A percentile compares a stretch with the other conserved stretches of the same genome.
Evolutionary conservation across 2,888 invertebrate species (phyloP).

Genomic region (Platycheirus rosarum): DNA sequence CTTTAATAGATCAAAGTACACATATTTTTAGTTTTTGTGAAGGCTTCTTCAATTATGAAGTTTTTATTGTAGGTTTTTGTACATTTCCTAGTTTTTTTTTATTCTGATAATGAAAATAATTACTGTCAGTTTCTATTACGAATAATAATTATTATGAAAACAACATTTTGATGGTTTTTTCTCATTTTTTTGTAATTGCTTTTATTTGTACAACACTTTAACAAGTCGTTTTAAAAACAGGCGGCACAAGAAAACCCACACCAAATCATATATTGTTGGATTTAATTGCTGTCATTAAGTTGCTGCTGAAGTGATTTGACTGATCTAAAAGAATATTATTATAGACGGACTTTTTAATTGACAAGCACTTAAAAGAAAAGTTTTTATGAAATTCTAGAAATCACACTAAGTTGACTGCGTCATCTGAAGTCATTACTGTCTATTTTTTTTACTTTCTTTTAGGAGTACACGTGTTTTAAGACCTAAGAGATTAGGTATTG

Average conservation of each 20-base stretch:
- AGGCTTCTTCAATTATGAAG: constrained; percentile 10
- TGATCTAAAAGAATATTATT: not conserved
- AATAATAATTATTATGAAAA: not conserved
- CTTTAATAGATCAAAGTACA: too few species aligned
- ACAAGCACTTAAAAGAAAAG: not conserved
- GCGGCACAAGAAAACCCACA: not conserved
- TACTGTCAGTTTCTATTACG: constrained; percentile 14
- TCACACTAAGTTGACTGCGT: not conserved
- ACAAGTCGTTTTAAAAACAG: not conserved
- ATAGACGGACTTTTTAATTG: constrained; percentile 3
- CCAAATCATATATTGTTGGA: not conserved
- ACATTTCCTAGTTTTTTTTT: not conserved
- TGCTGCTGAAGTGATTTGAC: not conserved
- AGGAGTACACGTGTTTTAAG: too few species aligned
- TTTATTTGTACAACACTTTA: constrained; percentile 9
- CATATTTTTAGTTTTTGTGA: not conserved
- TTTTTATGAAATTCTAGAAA: constrained; percentile 1
- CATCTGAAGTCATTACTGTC: not conserved
- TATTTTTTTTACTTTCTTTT: too few species aligned
- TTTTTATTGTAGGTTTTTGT: too few species aligned
- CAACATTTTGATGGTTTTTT: not conserved
- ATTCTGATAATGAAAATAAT: not conserved
- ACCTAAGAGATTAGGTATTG: too few species aligned
- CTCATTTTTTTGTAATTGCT: constrained; percentile 9
- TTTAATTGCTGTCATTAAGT: constrained; percentile 17